Evolutionary conservation across 2,888 invertebrate species (phyloP), one percentile per base, ranked within the genome.

Genomic region (Antheraea yamamai): DNA sequence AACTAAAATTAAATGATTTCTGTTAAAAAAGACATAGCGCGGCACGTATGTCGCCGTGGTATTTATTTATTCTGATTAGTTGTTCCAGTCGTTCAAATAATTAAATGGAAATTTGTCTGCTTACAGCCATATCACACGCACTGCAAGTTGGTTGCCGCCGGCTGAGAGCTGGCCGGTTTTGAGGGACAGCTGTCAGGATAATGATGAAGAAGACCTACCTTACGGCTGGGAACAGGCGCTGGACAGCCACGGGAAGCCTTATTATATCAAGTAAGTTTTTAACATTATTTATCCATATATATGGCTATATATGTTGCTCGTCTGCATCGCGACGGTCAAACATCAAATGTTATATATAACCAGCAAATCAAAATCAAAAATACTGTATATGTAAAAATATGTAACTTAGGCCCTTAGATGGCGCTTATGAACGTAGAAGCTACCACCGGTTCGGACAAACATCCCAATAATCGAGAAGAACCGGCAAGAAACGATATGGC

Each of bases 161-260:
- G 96, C 96, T 39, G 98, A 98, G 88, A 96, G 97, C 85, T 98
- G 98, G 98, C 86, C 91, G 0, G 76, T 94, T 79, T 89, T 92
- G 87, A 86, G 88, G 87, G 92, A 84, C 20, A 87, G 85, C 76
- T 89, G 81, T 76, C 81, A 80, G 95, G 87, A 85, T 1, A 88
- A 86, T 0, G 92, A 90, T 1, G 92, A 90, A 0, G 92, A 91
- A 76, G 96, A 97, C 72, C 95, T 98, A 76, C 98, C 98, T 0
- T 98, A 97, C 87, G 98, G 98, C 20, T 98, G 98, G 98, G 98
- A 98, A 89, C 96, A 97, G 86, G 98, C 98, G 39, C 92, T 97
- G 78, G 98, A 98, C 91, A 96, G 96, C 85, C 96, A 97, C 79
- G 97, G 97, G 80, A 96, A 97, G 84, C 95, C 96, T 75, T 98